A percentile compares a stretch with the other conserved stretches of the same genome.
These are phyloP conservation scores for Agapostemon virescens DNA, from an alignment of 2,888 invertebrate species.

Conservation along the genomic window DNA sequence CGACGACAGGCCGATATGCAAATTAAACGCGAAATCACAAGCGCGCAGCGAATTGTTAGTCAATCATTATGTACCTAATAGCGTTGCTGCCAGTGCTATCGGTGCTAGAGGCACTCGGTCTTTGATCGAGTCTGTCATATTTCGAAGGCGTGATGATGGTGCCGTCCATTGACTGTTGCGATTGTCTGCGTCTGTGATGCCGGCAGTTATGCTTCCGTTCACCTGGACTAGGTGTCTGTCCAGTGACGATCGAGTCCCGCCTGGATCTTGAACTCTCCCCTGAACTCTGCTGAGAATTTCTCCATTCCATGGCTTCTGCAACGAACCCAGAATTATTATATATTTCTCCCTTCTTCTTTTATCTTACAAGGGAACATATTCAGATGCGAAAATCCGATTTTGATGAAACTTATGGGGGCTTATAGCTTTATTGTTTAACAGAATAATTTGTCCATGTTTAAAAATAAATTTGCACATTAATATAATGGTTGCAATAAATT, in stretches of 20 bases:
- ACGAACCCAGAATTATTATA: neutral
- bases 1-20: neutral
- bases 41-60: neutral
- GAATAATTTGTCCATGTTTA: no score
- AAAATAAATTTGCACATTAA: no score
- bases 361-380: no score
- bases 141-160: slow-evolving; percentile 72
- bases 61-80: slow-evolving; percentile 69
- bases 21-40: slow-evolving; percentile 12
- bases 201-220: slow-evolving; percentile 77
- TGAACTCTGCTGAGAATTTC: slow-evolving; percentile 84
- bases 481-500: no score
- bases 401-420: no score
- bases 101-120: slow-evolving; percentile 88
- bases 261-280: slow-evolving; percentile 87
- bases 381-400: no score
- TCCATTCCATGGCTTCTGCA: slow-evolving; percentile 84
- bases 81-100: slow-evolving; percentile 77
- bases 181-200: slow-evolving; percentile 78
- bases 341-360: neutral
- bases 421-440: no score
- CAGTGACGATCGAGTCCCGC: slow-evolving; percentile 83
- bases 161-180: slow-evolving; percentile 77
- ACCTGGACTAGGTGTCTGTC: slow-evolving; percentile 69
- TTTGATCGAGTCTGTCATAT: slow-evolving; percentile 85